Conservation (phyloP, 2,113 vertebrate species). For the Pardalotus punctatus region DNA sequence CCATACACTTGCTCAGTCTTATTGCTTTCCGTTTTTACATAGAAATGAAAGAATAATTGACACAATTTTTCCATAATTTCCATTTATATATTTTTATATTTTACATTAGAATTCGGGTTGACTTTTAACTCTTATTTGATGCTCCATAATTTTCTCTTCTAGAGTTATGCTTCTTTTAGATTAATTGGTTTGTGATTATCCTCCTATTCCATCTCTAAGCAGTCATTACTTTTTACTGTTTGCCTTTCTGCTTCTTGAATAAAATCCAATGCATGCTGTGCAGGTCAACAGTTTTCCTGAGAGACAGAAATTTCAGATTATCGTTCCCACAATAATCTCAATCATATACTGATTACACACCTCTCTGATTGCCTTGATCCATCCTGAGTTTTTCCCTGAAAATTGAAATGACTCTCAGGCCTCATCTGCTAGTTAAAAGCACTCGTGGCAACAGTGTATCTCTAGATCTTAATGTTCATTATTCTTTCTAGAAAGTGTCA, state of each 20-base stretch:
- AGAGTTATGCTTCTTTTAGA: neutral
- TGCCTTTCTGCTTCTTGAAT: conserved; percentile 35
- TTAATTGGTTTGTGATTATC: neutral
- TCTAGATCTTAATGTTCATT: conserved; percentile 10
- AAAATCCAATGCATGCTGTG: conserved; percentile 7
- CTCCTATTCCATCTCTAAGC: neutral
- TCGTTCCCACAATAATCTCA: conserved; percentile 46
- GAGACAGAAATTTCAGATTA: conserved; percentile 33
- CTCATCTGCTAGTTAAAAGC: neutral
- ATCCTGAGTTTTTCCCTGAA: neutral
- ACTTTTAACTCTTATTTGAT: neutral
- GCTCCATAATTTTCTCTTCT: neutral
- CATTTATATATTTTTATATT: neutral
- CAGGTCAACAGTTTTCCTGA: conserved; percentile 7
- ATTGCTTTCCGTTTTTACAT: neutral
- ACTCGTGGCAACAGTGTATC: neutral
- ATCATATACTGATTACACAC: conserved; percentile 26
- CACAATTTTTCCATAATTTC: neutral
- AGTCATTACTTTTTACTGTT: conserved; percentile 30
- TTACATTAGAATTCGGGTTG: neutral
- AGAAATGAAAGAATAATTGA: neutral
- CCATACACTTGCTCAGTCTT: neutral
- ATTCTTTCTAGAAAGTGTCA: conserved; percentile 1
- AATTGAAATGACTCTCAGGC: neutral
- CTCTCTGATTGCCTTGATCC: conserved; percentile 1